phyloP scores from a whole-genome alignment of 2,888 invertebrate species.

The Hypomecis atomaria region DNA sequence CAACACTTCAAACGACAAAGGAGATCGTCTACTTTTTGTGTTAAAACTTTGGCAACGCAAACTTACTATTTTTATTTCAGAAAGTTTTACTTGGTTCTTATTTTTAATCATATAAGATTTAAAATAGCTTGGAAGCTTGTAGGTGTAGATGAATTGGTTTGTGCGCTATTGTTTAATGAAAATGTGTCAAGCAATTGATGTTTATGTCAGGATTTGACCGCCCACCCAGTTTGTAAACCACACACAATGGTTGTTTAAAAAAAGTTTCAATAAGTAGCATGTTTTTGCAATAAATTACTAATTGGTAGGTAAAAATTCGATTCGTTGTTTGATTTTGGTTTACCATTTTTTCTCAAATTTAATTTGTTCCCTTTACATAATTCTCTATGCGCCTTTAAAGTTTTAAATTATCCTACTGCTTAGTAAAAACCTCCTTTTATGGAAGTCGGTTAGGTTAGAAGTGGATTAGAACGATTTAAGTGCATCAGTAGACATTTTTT shows the following conservation, averaged over 20 bases:
- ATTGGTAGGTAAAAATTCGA: too few species aligned
- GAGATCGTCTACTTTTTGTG: slow-evolving; percentile 46
- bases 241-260: slow-evolving; percentile 22
- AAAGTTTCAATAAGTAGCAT: not conserved
- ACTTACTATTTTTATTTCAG: slow-evolving; percentile 12
- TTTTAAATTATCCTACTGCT: too few species aligned
- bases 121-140: slow-evolving; percentile 8
- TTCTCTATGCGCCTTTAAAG: too few species aligned
- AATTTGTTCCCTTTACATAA: too few species aligned
- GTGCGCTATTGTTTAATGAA: slow-evolving; percentile 27
- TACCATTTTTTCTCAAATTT: too few species aligned
- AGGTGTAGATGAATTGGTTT: slow-evolving; percentile 9
- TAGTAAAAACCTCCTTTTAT: too few species aligned
- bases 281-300: slow-evolving; percentile 7
- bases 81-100: slow-evolving; percentile 6
- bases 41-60: slow-evolving; percentile 32
- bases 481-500: too few species aligned
- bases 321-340: too few species aligned
- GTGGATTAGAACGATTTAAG: too few species aligned
- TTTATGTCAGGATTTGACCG: slow-evolving; percentile 43
- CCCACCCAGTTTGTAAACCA: slow-evolving; percentile 35
- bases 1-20: slow-evolving; percentile 43
- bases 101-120: slow-evolving; percentile 13
- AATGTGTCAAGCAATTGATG: slow-evolving; percentile 46
- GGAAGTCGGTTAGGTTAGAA: too few species aligned